Evolutionary conservation across 2,888 invertebrate species (phyloP), one percentile per base, ranked within the genome.

Genomic region (Prosopocoilus inquinatus): DNA sequence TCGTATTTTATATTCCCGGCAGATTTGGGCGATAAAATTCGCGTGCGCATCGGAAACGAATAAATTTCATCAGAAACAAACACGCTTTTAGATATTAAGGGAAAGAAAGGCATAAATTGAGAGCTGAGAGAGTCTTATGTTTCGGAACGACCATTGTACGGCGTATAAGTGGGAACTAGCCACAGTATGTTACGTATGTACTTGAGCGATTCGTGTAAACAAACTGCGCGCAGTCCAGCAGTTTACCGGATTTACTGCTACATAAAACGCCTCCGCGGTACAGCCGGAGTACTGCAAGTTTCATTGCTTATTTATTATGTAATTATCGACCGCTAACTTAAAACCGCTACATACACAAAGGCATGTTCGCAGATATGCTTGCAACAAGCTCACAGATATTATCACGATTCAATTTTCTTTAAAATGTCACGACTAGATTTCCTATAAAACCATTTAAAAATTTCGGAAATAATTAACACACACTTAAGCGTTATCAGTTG

Each of bases 211-310:
- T 71, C 68, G 70, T 73, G 73, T 72, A 72, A 71, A 73, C 72
- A 73, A 71, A 71, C 69, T 69, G 71, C 67, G 70, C 67, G 66
- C 67, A 67, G 68, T 67, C 69, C 66, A 70, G 70, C 71, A 70
- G 71, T 71, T 73, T 70, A 67, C 69, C 64, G 68, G 66, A 73
- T 73, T 73, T 72, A 73, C 72, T 68, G 71, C 71, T 62, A 69
- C 70, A 71, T 71, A 70, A 71, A 72, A 72, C 72, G 70, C 72
- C 72, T 71, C 66, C 70, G 64, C 41, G 9, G 41, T 41, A 41
- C 41, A 13, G 41, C 12, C 15, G 8, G 13, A 41, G 41, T 15
- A 41, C 41, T 41, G 41, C 16, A 15, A 9, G 41, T 41, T 41
- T 41, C 16, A 28, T 28, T 28, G 20, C 20, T 28, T 28, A 28